Evolutionary conservation across 2,113 vertebrate species (phyloP).

Genomic region (Epinephelus fuscoguttatus): DNA sequence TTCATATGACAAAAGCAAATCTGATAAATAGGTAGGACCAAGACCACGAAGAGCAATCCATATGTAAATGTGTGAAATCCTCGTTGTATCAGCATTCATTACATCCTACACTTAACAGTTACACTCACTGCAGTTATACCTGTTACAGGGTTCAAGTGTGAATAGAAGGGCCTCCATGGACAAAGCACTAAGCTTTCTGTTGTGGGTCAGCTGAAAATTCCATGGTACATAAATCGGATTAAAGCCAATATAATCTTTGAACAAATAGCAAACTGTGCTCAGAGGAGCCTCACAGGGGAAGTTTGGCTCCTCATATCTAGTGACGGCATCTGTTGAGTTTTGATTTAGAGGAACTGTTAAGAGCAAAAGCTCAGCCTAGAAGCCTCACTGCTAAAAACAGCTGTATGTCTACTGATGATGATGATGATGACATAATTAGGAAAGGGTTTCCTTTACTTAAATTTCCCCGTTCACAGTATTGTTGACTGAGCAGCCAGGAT

Average conservation of each 20-base stretch:
- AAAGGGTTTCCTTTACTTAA: neutral
- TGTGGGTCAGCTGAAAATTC: conserved; percentile 1
- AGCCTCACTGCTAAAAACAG: too few species aligned
- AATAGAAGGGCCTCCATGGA: neutral
- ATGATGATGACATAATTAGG: neutral
- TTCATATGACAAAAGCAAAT: neutral
- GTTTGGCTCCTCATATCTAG: neutral
- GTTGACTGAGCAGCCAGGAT: neutral
- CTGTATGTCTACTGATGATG: neutral
- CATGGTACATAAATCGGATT: conserved; percentile 20
- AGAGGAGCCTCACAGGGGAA: neutral
- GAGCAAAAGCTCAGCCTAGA: too few species aligned
- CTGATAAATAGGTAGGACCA: too few species aligned
- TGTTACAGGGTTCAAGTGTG: neutral
- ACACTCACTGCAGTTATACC: neutral
- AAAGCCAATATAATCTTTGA: conserved; percentile 9
- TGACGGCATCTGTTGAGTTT: neutral
- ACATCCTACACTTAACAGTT: neutral
- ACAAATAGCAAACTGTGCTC: conserved; percentile 4
- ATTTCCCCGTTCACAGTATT: neutral
- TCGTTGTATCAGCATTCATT: neutral
- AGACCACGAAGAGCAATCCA: neutral
- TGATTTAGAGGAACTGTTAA: neutral
- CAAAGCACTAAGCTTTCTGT: neutral
- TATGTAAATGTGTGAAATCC: neutral